Evolutionary conservation across 2,113 vertebrate genomes (phyloP), one percentile per base, ranked within the genome.

Genomic region (Malurus cyaneus): DNA sequence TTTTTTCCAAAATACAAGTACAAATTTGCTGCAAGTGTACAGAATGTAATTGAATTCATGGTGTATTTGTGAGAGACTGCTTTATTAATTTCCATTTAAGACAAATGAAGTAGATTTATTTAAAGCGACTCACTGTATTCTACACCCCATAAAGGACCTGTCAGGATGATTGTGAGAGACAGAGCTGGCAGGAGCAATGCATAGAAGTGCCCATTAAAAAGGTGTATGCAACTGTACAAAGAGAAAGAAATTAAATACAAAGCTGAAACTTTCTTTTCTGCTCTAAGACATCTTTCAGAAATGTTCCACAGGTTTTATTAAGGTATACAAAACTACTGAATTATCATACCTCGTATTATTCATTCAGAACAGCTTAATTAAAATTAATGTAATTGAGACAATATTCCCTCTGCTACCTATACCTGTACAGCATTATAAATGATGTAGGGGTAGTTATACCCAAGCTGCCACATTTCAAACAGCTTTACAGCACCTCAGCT

Each of bases 1-100:
- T 41, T 66, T 4, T 86, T 86, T 83, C 29, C 19, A 29, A 60
- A 92, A 50, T 73, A 71, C 25, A 53, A 66, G 29, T 62, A 20
- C 21, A 74, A 49, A 52, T 72, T 61, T 95, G 42, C 61, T 79
- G 23, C 18, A 67, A 46, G 61, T 28, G 9, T 86, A 60, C 36
- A 80, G 92, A 93, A 53, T 71, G n/a, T 73, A 73, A 80, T 29
- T 71, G 73, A 86, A 95, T 46, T 81, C 80, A 85, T 39, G 25
- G 18, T 74, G 57, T 76, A 34, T 73, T 97, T 88, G 56, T 18
- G 24, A 81, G 47, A 60, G 59, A 85, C 64, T 52, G 42, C 65
- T 88, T 94, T 96, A 88, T 97, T 96, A 92, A 96, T 97, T 96
- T 97, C 71, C 84, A 84, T 97, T 97, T 82, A 89, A 89, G 70